Base-by-base conservation (phyloP, 2,113 vertebrate species). In the Zootoca vivipara region DNA sequence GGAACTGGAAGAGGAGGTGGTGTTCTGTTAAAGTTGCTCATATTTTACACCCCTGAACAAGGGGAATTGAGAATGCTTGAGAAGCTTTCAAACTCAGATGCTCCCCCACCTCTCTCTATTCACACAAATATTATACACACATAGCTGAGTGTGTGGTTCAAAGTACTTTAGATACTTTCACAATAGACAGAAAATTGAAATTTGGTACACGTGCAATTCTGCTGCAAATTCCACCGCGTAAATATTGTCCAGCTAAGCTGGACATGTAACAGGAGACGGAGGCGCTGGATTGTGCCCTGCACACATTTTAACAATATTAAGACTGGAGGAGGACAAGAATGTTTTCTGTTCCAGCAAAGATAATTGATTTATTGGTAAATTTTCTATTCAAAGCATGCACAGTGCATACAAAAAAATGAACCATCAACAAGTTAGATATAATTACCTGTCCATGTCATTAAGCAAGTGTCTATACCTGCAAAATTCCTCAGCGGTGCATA, bases 1-100 rank as follows among this genome's bases (percentile, higher is more conserved):
- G 84, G 92, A 69, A 56, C 77, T 74, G 72, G 24, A 75, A 86
- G 58, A 93, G 40, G 86, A 91, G 74, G 81, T 78, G 83, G 92
- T 30, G n/a, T 30, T 35, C 40, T 26, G 40, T 89, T 81, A 72
- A 56, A 80, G 78, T 69, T 65, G 33, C 84, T 94, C 26, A 35
- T 12, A 89, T 93, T 94, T 92, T 85, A 84, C 0, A 0, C 18
- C 46, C 26, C 72, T 24, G 46, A 72, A 30, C 18, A 9, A 80
- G 85, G 67, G 86, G 82, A 94, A 85, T 65, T 46, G n/a, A 3
- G 46, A 56, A 75, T 82, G 77, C 82, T 0, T n/a, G 40, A 67
- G 74, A 89, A 56, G 62, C 8, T 58, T 42, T 84, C 26, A 20
- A 28, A 35, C 62, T 69, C 85, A 52, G 83, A 91, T n/a, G 33